phyloP scores from a whole-genome alignment of 2,888 invertebrate genomes.

The Trimorus sp. region DNA sequence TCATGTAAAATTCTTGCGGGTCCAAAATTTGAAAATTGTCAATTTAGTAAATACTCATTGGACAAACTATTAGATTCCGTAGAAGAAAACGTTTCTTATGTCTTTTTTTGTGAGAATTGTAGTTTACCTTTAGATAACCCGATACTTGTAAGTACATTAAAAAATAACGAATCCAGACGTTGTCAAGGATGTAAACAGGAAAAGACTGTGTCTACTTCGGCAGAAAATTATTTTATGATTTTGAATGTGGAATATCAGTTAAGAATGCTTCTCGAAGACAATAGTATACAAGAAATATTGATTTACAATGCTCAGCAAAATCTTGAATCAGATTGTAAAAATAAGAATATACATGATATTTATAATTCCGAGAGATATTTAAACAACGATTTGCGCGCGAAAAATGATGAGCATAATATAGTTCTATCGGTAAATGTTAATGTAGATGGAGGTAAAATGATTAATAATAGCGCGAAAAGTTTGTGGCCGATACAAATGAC shows the following conservation, averaged over 20 bases:
- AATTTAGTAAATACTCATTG: constrained; percentile 15
- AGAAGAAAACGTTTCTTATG: constrained; percentile 1
- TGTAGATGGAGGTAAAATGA: constrained; percentile 28
- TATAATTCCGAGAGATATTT: constrained; percentile 13
- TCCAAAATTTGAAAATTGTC: constrained; percentile 13
- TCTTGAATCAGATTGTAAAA: not conserved
- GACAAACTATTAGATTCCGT: constrained; percentile 17
- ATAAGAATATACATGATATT: constrained; percentile 12
- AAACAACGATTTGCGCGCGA: constrained; percentile 9
- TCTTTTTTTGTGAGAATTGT: constrained; percentile 26
- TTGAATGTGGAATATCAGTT: constrained; percentile 22
- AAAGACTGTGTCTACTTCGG: constrained; percentile 7
- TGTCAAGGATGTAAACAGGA: constrained; percentile 14
- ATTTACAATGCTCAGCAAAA: not conserved
- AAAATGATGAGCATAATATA: constrained; percentile 11
- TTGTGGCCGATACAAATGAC: constrained; percentile 24
- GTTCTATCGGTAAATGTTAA: constrained; percentile 29
- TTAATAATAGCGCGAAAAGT: constrained; percentile 22
- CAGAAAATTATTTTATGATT: constrained; percentile 20
- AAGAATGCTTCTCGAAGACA: constrained; percentile 5
- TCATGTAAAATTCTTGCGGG: constrained; percentile 26
- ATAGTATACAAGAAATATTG: constrained; percentile 10
- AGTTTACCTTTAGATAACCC: constrained; percentile 5
- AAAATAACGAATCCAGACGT: not conserved
- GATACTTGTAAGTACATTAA: constrained; percentile 16